Percentiles rank a stretch among this genome's conserved stretches.
Evolutionary conservation across 2,113 vertebrate genomes (phyloP).

Genomic region (Eulemur macaco): DNA sequence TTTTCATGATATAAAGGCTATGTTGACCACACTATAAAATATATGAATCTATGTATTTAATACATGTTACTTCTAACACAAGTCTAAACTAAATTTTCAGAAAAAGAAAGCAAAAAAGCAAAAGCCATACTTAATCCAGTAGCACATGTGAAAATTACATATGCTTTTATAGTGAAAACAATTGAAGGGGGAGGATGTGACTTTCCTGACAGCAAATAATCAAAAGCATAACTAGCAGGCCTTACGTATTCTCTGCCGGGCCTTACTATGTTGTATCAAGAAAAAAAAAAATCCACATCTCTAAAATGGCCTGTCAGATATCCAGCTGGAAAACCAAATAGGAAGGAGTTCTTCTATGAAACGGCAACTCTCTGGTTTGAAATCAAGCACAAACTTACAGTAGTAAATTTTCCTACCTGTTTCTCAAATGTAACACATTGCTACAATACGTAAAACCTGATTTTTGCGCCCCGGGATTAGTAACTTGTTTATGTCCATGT

Average conservation of each 20-base stretch:
- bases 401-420: neutral
- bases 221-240: neutral
- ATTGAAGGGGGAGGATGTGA: neutral
- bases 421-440: neutral
- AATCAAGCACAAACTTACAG: no score
- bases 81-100: neutral
- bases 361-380: neutral
- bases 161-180: neutral
- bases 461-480: neutral
- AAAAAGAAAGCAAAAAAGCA: neutral
- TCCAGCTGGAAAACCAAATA: neutral
- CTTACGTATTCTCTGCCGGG: neutral
- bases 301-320: neutral
- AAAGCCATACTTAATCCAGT: neutral
- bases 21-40: neutral
- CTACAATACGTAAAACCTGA: neutral
- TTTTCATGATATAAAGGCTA: neutral
- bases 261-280: neutral
- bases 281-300: neutral
- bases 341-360: neutral
- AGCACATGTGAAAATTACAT: neutral
- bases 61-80: neutral
- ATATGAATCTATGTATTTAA: neutral
- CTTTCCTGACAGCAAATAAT: neutral
- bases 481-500: slow-evolving; percentile 9